Percentiles rank a stretch among this genome's conserved stretches.
Conservation (phyloP, 2,888 invertebrate species). For the Gisinianus flammeolus region DNA sequence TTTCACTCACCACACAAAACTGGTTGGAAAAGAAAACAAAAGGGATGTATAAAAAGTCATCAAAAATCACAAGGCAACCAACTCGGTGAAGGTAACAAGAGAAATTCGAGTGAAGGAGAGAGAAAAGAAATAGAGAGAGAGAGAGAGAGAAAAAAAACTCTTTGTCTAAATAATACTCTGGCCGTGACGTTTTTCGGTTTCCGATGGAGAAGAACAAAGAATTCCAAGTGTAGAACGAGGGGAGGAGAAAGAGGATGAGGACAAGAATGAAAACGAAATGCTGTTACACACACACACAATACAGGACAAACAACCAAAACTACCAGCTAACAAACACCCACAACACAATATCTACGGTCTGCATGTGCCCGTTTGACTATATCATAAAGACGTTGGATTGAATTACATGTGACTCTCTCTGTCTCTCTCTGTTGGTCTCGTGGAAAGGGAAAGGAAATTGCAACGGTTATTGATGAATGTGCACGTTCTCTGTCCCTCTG, state of each 20-base stretch:
- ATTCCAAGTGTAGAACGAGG: background rate
- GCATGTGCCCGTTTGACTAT: background rate
- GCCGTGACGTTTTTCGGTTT: background rate
- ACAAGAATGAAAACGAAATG: background rate
- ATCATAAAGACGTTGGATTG: slow-evolving; percentile 32
- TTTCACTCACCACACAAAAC: too few relatives aligned
- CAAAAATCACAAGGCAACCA: too few relatives aligned
- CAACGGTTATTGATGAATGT: slow-evolving; percentile 25
- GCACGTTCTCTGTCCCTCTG: slow-evolving; percentile 13
- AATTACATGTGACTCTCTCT: slow-evolving; percentile 15
- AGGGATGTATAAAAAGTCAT: too few relatives aligned
- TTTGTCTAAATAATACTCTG: too few relatives aligned
- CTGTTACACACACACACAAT: background rate
- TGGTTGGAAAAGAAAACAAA: too few relatives aligned
- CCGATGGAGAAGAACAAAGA: background rate
- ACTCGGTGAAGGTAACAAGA: too few relatives aligned
- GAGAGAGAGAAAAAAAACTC: too few relatives aligned
- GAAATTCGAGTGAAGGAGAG: too few relatives aligned
- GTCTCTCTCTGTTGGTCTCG: too few relatives aligned
- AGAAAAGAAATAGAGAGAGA: too few relatives aligned
- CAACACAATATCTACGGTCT: background rate
- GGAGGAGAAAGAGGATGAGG: background rate
- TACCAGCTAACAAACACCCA: too few relatives aligned
- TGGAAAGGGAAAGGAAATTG: background rate
- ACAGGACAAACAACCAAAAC: background rate